Conservation (phyloP, 2,113 vertebrate species). For the Dicrurus megarhynchus region DNA sequence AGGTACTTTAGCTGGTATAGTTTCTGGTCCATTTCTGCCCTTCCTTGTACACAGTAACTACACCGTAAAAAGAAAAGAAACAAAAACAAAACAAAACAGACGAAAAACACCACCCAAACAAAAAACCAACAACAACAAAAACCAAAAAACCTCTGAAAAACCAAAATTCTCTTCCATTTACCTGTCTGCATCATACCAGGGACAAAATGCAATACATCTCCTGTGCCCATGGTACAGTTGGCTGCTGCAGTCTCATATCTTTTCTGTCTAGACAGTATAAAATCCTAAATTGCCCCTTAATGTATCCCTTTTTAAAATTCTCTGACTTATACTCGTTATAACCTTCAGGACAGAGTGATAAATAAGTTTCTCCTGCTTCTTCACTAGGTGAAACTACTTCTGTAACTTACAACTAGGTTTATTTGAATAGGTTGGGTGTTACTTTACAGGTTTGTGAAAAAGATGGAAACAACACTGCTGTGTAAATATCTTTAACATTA, state of each 20-base stretch:
- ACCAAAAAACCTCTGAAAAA: neutral
- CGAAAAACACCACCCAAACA: too few species aligned
- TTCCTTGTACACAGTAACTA: neutral
- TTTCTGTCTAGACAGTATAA: neutral
- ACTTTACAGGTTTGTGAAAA: neutral
- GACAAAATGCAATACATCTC: neutral
- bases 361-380: neutral
- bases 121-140: neutral
- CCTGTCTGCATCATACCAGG: neutral
- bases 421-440: neutral
- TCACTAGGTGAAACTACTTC: neutral
- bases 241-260: neutral
- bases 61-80: neutral
- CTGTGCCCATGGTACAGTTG: neutral
- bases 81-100: neutral
- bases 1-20: neutral
- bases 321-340: neutral
- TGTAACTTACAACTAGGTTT: neutral
- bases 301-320: neutral
- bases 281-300: neutral
- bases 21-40: neutral
- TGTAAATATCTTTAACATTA: neutral
- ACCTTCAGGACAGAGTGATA: neutral
- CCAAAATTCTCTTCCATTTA: neutral
- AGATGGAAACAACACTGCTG: neutral